Evolutionary conservation across 2,113 vertebrate genomes (phyloP).

Genomic region (Micronycteris hirsuta): DNA sequence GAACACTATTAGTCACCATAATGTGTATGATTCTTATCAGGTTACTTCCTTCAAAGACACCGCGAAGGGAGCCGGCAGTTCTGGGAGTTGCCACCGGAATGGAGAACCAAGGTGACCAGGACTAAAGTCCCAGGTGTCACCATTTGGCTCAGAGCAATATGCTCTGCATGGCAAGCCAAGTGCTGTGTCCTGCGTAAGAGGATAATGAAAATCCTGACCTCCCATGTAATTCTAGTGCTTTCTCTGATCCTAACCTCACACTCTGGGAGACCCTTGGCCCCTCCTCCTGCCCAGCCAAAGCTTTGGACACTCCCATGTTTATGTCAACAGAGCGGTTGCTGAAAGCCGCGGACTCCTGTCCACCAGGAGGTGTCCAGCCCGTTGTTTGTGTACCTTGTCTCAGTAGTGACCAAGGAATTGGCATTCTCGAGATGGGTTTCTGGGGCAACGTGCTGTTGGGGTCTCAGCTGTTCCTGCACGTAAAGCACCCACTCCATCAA

Average conservation of each 20-base stretch:
- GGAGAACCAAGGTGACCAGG: neutral
- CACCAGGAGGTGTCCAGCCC: neutral
- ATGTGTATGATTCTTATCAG: slow-evolving; percentile 36
- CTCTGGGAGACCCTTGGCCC: neutral
- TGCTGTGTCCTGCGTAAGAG: neutral
- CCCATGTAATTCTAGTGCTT: neutral
- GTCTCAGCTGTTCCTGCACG: slow-evolving; percentile 81
- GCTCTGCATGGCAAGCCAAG: neutral
- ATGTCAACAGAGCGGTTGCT: slow-evolving; percentile 40
- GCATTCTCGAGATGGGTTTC: slow-evolving; percentile 67
- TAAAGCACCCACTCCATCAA: slow-evolving; percentile 67
- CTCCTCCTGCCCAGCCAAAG: neutral
- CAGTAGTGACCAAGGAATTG: slow-evolving; percentile 76
- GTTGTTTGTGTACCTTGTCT: slow-evolving; percentile 71
- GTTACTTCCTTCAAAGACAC: neutral
- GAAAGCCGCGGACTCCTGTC: slow-evolving; percentile 2
- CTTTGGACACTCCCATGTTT: slow-evolving; percentile 41
- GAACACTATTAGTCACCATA: slow-evolving; percentile 45
- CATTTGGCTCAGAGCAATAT: neutral
- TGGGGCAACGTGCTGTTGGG: slow-evolving; percentile 77
- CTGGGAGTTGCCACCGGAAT: neutral
- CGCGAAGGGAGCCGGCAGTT: accelerated
- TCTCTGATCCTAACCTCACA: neutral
- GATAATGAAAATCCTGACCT: neutral
- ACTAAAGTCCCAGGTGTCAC: neutral